phyloP scores from a whole-genome alignment of 2,888 invertebrate genomes.

The Amphipoea lucens region DNA sequence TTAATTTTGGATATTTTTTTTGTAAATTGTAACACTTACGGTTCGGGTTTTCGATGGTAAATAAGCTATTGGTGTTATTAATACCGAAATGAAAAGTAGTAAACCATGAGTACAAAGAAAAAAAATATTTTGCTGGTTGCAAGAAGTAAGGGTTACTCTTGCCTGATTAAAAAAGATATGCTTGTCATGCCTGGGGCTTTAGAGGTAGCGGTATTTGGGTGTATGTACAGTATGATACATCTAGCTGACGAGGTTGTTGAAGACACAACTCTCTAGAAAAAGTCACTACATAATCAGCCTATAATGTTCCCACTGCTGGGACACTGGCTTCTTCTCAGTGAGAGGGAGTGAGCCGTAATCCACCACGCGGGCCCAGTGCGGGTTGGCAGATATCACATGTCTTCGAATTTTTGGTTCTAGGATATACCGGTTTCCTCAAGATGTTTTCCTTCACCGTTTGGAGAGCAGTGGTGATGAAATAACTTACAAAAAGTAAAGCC shows the following conservation, averaged over 20 bases:
- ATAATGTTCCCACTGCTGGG: too few species aligned
- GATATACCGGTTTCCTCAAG: too few species aligned
- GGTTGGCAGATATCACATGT: too few species aligned
- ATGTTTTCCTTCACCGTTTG: too few species aligned
- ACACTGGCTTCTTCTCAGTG: too few species aligned
- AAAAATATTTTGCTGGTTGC: not conserved
- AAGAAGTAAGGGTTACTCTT: not conserved
- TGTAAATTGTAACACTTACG: not conserved
- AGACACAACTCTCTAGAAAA: not conserved
- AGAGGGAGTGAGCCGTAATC: too few species aligned
- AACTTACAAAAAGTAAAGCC: too few species aligned
- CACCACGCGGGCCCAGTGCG: too few species aligned
- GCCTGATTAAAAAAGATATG: not conserved
- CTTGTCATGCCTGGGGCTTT: not conserved
- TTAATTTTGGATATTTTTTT: not conserved
- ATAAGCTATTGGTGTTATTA: not conserved
- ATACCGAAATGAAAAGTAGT: not conserved
- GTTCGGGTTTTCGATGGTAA: not conserved
- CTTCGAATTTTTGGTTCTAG: too few species aligned
- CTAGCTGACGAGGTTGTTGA: not conserved
- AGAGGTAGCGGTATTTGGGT: not conserved
- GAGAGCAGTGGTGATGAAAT: too few species aligned
- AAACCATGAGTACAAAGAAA: not conserved
- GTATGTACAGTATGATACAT: too few species aligned
- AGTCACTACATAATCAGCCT: too few species aligned